Base-by-base conservation (phyloP, 1,140 invertebrate species). In the Brachionus plicatilis region DNA sequence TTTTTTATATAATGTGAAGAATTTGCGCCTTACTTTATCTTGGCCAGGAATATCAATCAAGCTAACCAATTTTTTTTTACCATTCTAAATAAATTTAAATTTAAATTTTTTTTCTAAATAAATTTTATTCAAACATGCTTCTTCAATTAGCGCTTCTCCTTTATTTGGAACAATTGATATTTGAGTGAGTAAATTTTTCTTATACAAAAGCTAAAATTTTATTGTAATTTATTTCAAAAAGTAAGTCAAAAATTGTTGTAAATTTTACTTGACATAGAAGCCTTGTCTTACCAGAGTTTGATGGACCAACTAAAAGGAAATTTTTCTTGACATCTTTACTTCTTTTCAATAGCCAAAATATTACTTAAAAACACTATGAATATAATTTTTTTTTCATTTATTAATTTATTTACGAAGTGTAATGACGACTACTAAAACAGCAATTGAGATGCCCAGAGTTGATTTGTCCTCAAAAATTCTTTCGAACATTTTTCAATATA, bases 41-140 rank as follows among this genome's bases (percentile, higher is more conserved):
- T 82, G 79, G n/a, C 79, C 79, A 20, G 79, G 79, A 20, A 82
- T 68, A 37, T 82, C 79, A 45, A 82, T 27, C 45, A 82, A 47
- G 60, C 14, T 60, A 24, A 82, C 50, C 60, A 14, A 24, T 60
- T 60, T 60, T 45, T 60, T 82, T 82, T 60, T 65, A 29, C 53
- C 27, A 68, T 68, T 68, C 27, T 68, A 68, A 68, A 37, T 27
- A 68, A 68, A 68, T 14, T 50, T 80, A n/a, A 29, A 14, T 11
- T 79, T 45, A 17, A 53, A n/a, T 24, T 9, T 9, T 56, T 2
- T 80, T 6, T 9, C 14, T 29, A 29, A 24, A 29, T 50, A 17
- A 14, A 50, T 20, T 43, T 6, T 33, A 3, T 37, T 43, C 7
- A 70, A 6, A 0, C 9, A n/a, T 20, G 17, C 29, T 20, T 50